Evolutionary conservation across 2,113 vertebrate genomes (phyloP), one percentile per base, ranked within the genome.

Genomic region (Stigmatopora argus): DNA sequence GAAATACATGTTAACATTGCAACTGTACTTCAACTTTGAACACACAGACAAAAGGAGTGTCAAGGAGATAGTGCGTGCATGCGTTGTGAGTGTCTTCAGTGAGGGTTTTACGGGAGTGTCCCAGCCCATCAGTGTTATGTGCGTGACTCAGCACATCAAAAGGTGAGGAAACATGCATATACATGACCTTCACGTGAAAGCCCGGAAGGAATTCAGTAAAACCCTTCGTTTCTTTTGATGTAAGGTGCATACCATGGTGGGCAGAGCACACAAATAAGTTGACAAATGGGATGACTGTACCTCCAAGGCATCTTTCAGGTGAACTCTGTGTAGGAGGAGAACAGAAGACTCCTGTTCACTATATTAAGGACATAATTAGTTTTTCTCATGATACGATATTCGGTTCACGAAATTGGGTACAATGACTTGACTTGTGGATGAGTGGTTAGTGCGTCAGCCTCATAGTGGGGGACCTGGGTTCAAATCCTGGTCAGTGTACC

Each of bases 141-240:
- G 71, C 62, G 48, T 87, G 87, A 87, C 70, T 89, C 78, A 86
- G 35, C 62, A 70, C 69, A 75, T 77, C 65, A 78, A 71, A 77
- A 70, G 71, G 11, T 10, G 9, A 70, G 61, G 45, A 60, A 67
- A 23, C 74, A 77, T 66, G 82, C 58, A 70, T 73, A 76, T 13
- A 82, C 74, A 81, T 68, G 73, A 77, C 51, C 71, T 38, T 78
- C 68, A 79, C 13, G 64, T 80, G 70, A 45, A 65, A 65, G 55
- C 23, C 51, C 51, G 17, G 65, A 69, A 65, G 74, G 74, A 26
- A 49, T 70, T 66, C 21, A 53, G 44, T 13, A 4, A 56, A 52
- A 47, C n/a, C 62, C 53, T 17, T 2, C 0, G 1, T n/a, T 65
- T 70, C 14, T 14, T 51, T 34, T 44, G 51, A 41, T 31, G 55